Conservation (phyloP, 2,888 invertebrate species). For the Diarsia brunnea region DNA sequence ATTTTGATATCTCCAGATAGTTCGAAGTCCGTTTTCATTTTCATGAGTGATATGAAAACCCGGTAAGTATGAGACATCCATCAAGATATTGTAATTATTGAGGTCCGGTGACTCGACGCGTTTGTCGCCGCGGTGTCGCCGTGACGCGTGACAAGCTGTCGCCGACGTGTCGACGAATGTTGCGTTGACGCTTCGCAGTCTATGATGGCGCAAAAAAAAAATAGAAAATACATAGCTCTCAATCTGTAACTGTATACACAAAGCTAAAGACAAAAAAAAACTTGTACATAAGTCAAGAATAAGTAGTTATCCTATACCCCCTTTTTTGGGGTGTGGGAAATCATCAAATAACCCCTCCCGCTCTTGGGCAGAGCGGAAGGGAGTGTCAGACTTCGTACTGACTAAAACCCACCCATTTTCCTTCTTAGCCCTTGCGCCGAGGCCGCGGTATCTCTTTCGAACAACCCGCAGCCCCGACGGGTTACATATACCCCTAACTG, state of each 20-base stretch:
- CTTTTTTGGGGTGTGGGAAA: too few species aligned
- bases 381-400: too few species aligned
- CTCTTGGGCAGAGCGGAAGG: too few species aligned
- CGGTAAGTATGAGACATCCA: slow-evolving; percentile 8
- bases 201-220: neutral
- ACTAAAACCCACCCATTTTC: too few species aligned
- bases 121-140: slow-evolving; percentile 20
- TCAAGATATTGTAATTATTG: slow-evolving; percentile 23
- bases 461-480: too few species aligned
- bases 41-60: slow-evolving; percentile 9
- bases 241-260: neutral
- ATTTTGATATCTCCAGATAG: neutral
- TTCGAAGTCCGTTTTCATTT: neutral
- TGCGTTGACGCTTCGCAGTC: neutral
- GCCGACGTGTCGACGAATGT: slow-evolving; percentile 30
- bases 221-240: neutral
- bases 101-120: slow-evolving; percentile 27
- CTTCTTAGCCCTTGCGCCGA: too few species aligned
- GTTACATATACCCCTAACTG: neutral
- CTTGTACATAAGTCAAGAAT: neutral
- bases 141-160: slow-evolving; percentile 42
- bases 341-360: too few species aligned
- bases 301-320: too few species aligned
- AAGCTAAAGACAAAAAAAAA: neutral
- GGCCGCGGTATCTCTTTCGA: too few species aligned